Conservation (phyloP, 2,113 vertebrate species). For the Nycticryphes semicollaris region DNA sequence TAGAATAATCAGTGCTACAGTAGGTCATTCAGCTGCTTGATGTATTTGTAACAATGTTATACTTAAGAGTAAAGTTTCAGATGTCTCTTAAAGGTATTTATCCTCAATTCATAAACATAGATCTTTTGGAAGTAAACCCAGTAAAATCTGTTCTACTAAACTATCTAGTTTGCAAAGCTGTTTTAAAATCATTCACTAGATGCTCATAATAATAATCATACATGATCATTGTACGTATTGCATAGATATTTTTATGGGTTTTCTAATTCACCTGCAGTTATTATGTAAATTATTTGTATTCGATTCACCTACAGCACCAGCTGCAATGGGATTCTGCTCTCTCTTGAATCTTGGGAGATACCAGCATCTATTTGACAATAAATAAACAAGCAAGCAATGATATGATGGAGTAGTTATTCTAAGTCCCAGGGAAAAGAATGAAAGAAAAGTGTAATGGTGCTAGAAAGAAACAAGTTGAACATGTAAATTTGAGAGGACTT, state of each 20-base stretch:
- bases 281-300: neutral
- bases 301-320: neutral
- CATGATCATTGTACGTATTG: neutral
- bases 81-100: neutral
- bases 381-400: neutral
- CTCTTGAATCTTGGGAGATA: neutral
- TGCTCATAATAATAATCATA: neutral
- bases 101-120: neutral
- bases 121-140: neutral
- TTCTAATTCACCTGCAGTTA: neutral
- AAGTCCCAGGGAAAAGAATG: neutral
- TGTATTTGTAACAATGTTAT: neutral
- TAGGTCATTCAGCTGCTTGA: neutral
- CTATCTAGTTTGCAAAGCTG: neutral
- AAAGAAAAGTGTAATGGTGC: neutral
- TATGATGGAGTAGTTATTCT: neutral
- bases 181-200: neutral
- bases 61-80: neutral
- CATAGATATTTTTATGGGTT: neutral
- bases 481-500: neutral
- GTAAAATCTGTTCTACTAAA: neutral
- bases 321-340: neutral
- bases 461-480: neutral
- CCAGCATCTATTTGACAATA: neutral
- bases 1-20: neutral